Percentiles rank a stretch among this genome's conserved stretches.
Evolutionary conservation across 2,888 invertebrate species (phyloP).

Genomic region (Ophraella communa): DNA sequence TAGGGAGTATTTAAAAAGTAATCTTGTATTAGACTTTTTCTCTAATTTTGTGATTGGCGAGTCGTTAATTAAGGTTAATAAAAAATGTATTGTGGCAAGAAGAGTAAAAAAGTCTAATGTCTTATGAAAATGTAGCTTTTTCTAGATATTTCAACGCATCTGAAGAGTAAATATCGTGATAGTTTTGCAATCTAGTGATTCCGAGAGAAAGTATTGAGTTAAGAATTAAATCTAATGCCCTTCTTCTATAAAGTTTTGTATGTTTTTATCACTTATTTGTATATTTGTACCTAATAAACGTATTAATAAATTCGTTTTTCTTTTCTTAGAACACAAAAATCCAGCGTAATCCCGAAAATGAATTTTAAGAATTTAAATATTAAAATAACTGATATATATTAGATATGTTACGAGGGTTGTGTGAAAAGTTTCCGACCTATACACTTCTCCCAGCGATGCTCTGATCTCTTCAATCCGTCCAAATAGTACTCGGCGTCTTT

Average conservation of each 20-base stretch:
- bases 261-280: slow-evolving; percentile 49
- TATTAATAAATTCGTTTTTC: not conserved
- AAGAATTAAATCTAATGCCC: slow-evolving; percentile 36
- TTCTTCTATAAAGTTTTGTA: slow-evolving; percentile 46
- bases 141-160: slow-evolving; percentile 12
- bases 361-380: too few relatives aligned
- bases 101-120: not conserved
- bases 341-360: not conserved
- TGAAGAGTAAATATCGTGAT: slow-evolving; percentile 21
- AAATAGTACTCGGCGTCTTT: too few relatives aligned
- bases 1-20: not conserved
- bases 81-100: not conserved
- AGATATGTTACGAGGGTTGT: too few relatives aligned
- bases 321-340: not conserved
- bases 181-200: slow-evolving; percentile 39
- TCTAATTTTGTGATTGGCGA: too few relatives aligned
- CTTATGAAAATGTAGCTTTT: not conserved
- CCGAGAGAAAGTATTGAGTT: slow-evolving; percentile 39
- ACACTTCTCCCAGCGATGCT: too few relatives aligned
- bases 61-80: too few relatives aligned
- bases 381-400: too few relatives aligned
- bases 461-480: too few relatives aligned
- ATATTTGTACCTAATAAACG: slow-evolving; percentile 45
- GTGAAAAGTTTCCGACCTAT: too few relatives aligned
- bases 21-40: not conserved